Base-by-base conservation (phyloP, 2,113 vertebrate genomes). In the Hippolais icterina region DNA sequence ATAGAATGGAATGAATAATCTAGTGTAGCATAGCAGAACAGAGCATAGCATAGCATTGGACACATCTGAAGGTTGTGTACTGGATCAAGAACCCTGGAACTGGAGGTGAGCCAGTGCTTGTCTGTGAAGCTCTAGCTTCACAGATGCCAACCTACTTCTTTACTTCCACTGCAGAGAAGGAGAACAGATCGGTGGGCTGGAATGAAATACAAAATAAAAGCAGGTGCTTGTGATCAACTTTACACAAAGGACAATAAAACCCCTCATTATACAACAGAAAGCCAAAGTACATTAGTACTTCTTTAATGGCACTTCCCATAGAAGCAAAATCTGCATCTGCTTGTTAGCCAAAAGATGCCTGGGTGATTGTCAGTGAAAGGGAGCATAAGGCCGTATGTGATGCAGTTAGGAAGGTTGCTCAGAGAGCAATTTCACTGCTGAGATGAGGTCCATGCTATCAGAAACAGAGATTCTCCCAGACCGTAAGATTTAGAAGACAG, bases 171-270 rank as follows among this genome's bases (percentile, higher is more conserved):
- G 2, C 44, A 64, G 64, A 82, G 60, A 74, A 77, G 41, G 27
- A 82, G 86, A 93, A 64, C 85, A 96, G 90, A 90, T 94, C 85
- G 47, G 71, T 90, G 85, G 61, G 50, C 28, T 86, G 85, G 39
- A 93, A 66, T 53, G 28, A 93, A 89, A 89, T 46, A 74, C 29
- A 63, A 83, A 90, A 83, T 89, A 71, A 84, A 92, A 93, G 52
- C 56, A 75, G 76, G 70, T 1, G 0, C 53, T 69, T 50, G 47
- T 27, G 54, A 60, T 81, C 90, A 81, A 46, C 63, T 90, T 74
- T 50, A 46, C 31, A 63, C 52, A 86, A 78, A 89, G 53, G 60
- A 76, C 17, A 65, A 84, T 71, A 94, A 92, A 83, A 0, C 7
- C 33, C 52, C 17, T 89, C 53, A 72, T 87, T 85, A 66, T 29